Base-by-base conservation (phyloP, 2,113 vertebrate species). In the Nyctibius bracteatus region DNA sequence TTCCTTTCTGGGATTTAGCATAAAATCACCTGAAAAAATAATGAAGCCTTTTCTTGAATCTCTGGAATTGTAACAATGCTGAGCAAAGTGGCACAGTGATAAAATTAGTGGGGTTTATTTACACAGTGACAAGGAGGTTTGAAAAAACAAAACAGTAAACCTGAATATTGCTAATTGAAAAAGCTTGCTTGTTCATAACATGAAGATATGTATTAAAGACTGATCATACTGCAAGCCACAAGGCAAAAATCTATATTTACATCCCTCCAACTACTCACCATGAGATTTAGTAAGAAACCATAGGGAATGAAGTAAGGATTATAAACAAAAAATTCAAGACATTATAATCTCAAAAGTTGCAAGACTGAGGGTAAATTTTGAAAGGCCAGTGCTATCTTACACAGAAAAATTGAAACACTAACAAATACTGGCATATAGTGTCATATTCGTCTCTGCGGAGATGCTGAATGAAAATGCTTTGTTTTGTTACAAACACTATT, bases 1-100 rank as follows among this genome's bases (percentile, higher is more conserved):
- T 91, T 71, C 39, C 30, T 95, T 93, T 93, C 70, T 79, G 88
- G 14, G 57, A 59, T 93, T 94, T 81, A 79, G 58, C 52, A 90
- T 87, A 84, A 94, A 90, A 83, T 52, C 14, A 91, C 5, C 25
- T 81, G 57, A 81, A 89, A 95, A 62, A 62, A 87, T 67, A 93
- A 89, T 27, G 5, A 83, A 91, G 35, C 1, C 4, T 81, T 71
- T 95, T 92, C 47, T 63, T 71, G 51, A 74, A 35, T 63, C 12
- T 41, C 35, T 94, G 61, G 35, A 90, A 81, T 11, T 46, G 39
- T 30, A 87, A 71, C n/a, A 49, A 16, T 70, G 41, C n/a, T 89
- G n/a, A 90, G 27, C 6, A 52, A 95, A 80, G 59, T 58, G 49
- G 37, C 7, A 68, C 49, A 77, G 35, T 47, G 35, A 66, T 35